Evolutionary conservation across 1,140 invertebrate genomes (phyloP).

Genomic region (Drosophila murphyi): DNA sequence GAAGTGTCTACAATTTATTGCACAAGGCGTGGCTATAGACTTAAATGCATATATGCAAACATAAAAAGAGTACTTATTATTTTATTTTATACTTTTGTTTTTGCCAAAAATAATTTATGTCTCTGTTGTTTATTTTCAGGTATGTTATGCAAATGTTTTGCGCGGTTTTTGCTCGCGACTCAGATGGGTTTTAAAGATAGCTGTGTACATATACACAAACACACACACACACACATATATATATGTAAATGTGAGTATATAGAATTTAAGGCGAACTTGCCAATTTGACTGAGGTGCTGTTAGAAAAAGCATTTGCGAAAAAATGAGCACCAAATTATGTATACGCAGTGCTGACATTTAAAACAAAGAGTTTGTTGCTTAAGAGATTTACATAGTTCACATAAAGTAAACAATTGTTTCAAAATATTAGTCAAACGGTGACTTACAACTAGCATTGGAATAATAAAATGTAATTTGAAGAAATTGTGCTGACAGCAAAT

Average conservation of each 20-base stretch:
- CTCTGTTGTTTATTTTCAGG: constrained; percentile 62
- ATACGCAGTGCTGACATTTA: constrained; percentile 19
- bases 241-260: constrained; percentile 12
- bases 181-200: constrained; percentile 59
- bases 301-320: not conserved
- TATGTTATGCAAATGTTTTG: constrained; percentile 72
- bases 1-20: constrained; percentile 75
- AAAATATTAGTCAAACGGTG: too few relatives aligned
- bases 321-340: not conserved
- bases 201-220: constrained; percentile 13
- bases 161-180: constrained; percentile 36
- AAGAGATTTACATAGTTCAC: too few relatives aligned
- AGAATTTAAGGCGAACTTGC: constrained; percentile 42
- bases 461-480: not conserved
- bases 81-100: constrained; percentile 26
- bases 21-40: constrained; percentile 67
- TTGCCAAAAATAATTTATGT: constrained; percentile 62
- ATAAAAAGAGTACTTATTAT: constrained; percentile 29
- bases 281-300: constrained; percentile 26
- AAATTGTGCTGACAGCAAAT: not conserved
- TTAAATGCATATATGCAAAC: constrained; percentile 28
- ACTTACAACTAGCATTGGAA: not conserved
- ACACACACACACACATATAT: not conserved
- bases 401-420: too few relatives aligned
- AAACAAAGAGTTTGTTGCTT: not conserved